Evolutionary conservation across 2,113 vertebrate genomes (phyloP), one percentile per base, ranked within the genome.

Genomic region (Dendropsophus ebraccatus): DNA sequence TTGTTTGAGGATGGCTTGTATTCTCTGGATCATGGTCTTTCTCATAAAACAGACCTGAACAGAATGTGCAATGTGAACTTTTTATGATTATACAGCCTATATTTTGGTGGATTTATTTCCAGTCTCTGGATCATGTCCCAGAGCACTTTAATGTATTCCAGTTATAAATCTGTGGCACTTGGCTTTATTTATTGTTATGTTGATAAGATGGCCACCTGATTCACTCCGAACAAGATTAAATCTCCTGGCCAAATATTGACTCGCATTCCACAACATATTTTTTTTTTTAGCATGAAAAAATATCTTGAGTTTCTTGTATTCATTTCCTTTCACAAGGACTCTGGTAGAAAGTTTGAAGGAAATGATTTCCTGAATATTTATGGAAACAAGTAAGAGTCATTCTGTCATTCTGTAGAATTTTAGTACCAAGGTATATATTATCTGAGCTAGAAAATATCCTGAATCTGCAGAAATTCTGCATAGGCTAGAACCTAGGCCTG

Each of bases 61-160:
- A 60, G 25, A n/a, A 10, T 75, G 28, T 52, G 58, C 67, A 17
- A 41, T 47, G 23, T 75, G 52, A 32, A 56, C 37, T 45, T 25
- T 30, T 75, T 74, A 37, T 75, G 69, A 84, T 84, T 74, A 75
- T 37, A 45, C 60, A 56, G 70, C 7, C 37, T 74, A 62, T 56
- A 47, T 75, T 75, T 41, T 84, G 17, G 47, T 67, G 58, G 75
- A 85, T 85, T 85, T 62, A 85, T 85, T 54, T 70, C 60, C 32
- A 54, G 75, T 45, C 30, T 30, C 49, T 85, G 84, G 84, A 67
- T 52, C 25, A 11, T 45, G 35, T 85, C 84, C 84, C 84, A 85
- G 75, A 70, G 45, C 62, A 58, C 32, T 37, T 23, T 25, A 54
- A 79, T 54, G 23, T 79, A 70, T 85, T 85, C 75, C 32, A 79